Base-by-base conservation (phyloP, 2,113 vertebrate genomes). In the Natator depressus region DNA sequence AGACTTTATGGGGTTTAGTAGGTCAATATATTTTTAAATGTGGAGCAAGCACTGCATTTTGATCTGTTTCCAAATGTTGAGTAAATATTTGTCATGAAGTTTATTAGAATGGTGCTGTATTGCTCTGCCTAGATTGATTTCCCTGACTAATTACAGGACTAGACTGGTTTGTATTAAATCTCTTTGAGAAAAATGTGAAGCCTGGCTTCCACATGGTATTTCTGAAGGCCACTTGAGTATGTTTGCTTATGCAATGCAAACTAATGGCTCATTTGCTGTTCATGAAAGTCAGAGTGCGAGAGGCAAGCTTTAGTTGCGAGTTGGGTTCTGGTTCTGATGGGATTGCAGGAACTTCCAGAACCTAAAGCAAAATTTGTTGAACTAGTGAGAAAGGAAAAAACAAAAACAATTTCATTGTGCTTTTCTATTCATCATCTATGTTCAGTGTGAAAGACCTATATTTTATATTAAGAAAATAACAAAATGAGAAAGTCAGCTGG, bases 391-490 rank as follows among this genome's bases (percentile, higher is more conserved):
- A 0, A 62, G 46, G 62, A 87, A 82, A 51, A 5, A 2, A 0
- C 3, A 42, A 19, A 87, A 57, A 0, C 12, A 5, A 16, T 79
- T 49, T 5, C 7, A 2, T 54, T 1, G 3, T 78, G 10, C 5
- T 91, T 82, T 91, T 85, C 75, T 82, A 25, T 46, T 57, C 47
- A 49, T 2, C 24, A 38, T 5, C 10, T 4, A 1, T 5, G 85
- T 89, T 84, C 0, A 1, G 11, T 57, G 27, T 22, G 78, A 80
- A 0, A 79, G 69, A 54, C 9, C 22, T 78, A 25, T 47, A 47
- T 22, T 88, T 87, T 89, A 29, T 53, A 75, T 38, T 59, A 13
- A 47, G 12, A 24, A 78, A 78, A 78, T 46, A 78, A 29, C 24
- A 46, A 47, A 78, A 12, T 7, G 20, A 47, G 75, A 14, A 76